Evolutionary conservation across 2,113 vertebrate genomes (phyloP).

Genomic region (Camelus bactrianus): DNA sequence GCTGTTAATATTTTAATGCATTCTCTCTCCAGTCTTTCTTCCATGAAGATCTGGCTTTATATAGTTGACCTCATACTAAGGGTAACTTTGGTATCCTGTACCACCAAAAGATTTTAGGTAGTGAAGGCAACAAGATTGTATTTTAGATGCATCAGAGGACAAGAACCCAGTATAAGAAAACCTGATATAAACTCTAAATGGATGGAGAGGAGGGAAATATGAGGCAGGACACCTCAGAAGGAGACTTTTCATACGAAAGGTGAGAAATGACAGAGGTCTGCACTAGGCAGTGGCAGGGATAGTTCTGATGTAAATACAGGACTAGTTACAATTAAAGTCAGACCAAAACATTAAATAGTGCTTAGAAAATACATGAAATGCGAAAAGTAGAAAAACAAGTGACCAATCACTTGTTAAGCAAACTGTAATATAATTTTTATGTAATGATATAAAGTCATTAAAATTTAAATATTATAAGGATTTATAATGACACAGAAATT

Average conservation of each 20-base stretch:
- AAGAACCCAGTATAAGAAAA: not conserved
- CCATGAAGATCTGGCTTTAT: not conserved
- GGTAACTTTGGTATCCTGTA: not conserved
- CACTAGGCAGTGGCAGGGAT: not conserved
- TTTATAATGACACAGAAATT: not conserved
- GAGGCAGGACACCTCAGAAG: not conserved
- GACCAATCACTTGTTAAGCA: not conserved
- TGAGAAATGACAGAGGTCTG: not conserved
- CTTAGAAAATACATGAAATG: not conserved
- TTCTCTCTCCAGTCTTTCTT: not conserved
- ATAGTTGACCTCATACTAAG: not conserved
- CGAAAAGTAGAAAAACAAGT: not conserved
- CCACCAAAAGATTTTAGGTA: not conserved
- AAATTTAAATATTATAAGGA: constrained; percentile 37
- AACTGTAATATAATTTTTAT: not conserved
- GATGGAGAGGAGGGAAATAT: not conserved
- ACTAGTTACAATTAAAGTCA: not conserved
- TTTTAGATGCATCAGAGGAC: not conserved
- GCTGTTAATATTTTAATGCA: not conserved
- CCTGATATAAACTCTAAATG: not conserved
- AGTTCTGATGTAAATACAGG: not conserved
- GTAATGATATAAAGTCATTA: not conserved
- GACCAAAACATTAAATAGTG: not conserved
- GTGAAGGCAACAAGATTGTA: not conserved
- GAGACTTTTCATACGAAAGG: not conserved